Conservation (phyloP, 2,113 vertebrate species). For the Romanogobio albipinnatus region DNA sequence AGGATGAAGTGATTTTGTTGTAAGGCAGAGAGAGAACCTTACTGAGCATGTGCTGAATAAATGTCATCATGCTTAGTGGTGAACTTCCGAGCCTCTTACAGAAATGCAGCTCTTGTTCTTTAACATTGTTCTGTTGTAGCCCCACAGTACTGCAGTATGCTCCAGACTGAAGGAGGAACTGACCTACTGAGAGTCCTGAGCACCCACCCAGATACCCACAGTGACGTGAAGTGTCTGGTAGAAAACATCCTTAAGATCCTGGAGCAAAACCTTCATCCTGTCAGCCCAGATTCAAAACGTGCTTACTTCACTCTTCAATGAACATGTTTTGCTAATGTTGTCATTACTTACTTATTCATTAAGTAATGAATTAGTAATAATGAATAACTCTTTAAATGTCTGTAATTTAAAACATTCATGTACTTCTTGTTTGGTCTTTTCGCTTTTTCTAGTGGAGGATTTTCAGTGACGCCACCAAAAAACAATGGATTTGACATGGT, state of each 20-base stretch:
- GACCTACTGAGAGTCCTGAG: slow-evolving; percentile 11
- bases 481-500: no score
- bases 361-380: no score
- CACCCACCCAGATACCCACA: slow-evolving; percentile 14
- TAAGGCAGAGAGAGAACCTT: no score
- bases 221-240: slow-evolving; percentile 19
- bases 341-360: no score
- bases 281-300: neutral
- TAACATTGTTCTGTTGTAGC: slow-evolving; percentile 1
- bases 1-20: no score
- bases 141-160: slow-evolving; percentile 26
- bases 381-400: neutral
- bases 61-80: neutral
- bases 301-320: neutral
- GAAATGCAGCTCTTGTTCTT: neutral
- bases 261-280: neutral
- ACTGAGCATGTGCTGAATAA: no score
- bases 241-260: slow-evolving; percentile 21
- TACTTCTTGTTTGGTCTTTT: no score
- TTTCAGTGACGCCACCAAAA: neutral
- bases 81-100: neutral
- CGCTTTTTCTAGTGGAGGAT: neutral
- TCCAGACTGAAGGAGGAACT: slow-evolving; percentile 23
- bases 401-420: no score
- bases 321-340: neutral